phyloP scores from a whole-genome alignment of 2,888 invertebrate species.

The Nowickia ferox region DNA sequence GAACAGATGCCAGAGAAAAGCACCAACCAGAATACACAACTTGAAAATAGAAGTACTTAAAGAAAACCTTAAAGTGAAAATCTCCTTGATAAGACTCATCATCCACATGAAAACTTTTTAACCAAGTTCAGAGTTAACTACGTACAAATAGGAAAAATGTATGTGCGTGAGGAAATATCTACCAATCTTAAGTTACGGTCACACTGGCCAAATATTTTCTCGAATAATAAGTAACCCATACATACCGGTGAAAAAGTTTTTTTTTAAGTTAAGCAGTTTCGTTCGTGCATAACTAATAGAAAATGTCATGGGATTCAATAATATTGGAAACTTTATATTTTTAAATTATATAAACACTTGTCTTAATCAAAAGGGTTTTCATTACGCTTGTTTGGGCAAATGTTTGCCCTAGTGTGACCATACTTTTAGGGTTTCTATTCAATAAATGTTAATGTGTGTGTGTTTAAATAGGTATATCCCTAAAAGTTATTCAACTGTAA shows the following conservation, averaged over 20 bases:
- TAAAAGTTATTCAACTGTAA: constrained; percentile 64
- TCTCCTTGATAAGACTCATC: constrained; percentile 68
- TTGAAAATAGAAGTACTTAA: constrained; percentile 41
- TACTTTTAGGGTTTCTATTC: constrained; percentile 55
- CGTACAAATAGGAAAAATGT: neutral
- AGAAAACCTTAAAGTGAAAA: constrained; percentile 66
- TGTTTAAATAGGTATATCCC: constrained; percentile 26
- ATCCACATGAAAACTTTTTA: constrained; percentile 58
- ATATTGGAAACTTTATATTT: too few species aligned
- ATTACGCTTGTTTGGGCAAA: too few species aligned
- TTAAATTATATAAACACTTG: too few species aligned
- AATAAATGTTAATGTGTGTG: constrained; percentile 2
- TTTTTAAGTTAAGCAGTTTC: too few species aligned
- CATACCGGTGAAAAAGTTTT: too few species aligned
- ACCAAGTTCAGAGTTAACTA: constrained; percentile 46
- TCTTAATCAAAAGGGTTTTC: too few species aligned
- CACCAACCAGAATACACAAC: constrained; percentile 15
- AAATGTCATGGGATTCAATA: too few species aligned
- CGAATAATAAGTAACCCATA: too few species aligned
- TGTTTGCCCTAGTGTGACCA: too few species aligned
- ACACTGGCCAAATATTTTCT: too few species aligned
- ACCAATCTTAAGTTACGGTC: constrained; percentile 35
- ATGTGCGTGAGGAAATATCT: constrained; percentile 6
- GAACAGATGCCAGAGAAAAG: neutral
- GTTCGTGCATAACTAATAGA: too few species aligned